Evolutionary conservation across 2,113 vertebrate genomes (phyloP), one percentile per base, ranked within the genome.

Genomic region (Rutilus rutilus): DNA sequence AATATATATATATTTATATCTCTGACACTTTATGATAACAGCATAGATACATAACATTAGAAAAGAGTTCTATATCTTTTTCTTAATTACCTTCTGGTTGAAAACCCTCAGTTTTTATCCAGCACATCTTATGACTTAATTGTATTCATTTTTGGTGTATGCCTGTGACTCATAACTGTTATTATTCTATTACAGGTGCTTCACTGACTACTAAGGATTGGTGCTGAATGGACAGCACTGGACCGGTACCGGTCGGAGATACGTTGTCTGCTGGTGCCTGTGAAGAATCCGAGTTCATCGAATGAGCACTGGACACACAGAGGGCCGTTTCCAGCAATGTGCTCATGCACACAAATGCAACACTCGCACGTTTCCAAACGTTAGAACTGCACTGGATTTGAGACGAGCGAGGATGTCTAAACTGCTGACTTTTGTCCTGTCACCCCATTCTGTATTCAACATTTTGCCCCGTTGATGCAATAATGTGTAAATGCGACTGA

Each of bases 191-290:
- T 39, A 36, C 81, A 77, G 86, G 80, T 54, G 54, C 30, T 64
- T 82, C 64, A 54, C 27, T 69, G 19, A 33, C 45, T 54, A 62
- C 17, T 50, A 82, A 69, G 39, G 42, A 82, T 36, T 82, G 80
- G 80, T 82, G 80, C 80, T 82, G 64, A 82, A 82, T 10, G 30
- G 64, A 82, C 25, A 52, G 45, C 62, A n/a, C 15, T 15, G 5
- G 62, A 52, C 15, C 50, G 3, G 74, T 54, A 6, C 15, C 2
- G 74, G 74, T 77, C 15, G 6, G n/a, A 64, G 39, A 80, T 65
- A 45, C 9, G 15, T n/a, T 27, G 42, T 45, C 25, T 78, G 25
- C 80, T 65, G 64, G 64, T 69, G 80, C 25, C 27, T 30, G 23
- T 30, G 64, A 36, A 69, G 45, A 25, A 54, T 11, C 47, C 1